Conservation (phyloP, 2,888 invertebrate genomes). For the Cynaeus angustus region DNA sequence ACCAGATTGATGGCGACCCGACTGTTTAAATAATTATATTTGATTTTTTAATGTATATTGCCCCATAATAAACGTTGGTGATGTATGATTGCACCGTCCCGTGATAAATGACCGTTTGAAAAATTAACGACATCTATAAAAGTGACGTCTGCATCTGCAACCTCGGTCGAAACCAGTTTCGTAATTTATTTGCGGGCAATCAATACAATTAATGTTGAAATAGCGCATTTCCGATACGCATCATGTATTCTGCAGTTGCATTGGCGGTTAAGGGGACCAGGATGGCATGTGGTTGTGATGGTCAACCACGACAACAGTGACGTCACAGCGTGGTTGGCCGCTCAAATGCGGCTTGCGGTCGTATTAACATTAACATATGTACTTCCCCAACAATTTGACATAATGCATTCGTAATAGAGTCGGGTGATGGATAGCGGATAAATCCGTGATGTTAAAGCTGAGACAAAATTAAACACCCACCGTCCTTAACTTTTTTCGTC, state of each 20-base stretch:
- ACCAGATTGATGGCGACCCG: neutral
- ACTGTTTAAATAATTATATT: neutral
- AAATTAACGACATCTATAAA: constrained; percentile 23
- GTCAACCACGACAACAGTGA: constrained; percentile 64
- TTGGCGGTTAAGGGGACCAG: constrained; percentile 54
- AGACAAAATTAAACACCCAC: no score
- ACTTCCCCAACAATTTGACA: constrained; percentile 63
- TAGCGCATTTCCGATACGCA: constrained; percentile 55
- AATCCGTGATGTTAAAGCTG: neutral
- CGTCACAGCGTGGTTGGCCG: constrained; percentile 65
- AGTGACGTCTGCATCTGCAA: constrained; percentile 26
- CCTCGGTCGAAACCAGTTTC: constrained; percentile 14
- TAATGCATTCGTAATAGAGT: constrained; percentile 61
- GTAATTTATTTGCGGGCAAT: constrained; percentile 52
- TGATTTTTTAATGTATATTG: neutral
- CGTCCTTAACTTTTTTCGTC: no score
- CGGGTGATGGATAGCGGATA: neutral
- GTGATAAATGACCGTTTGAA: constrained; percentile 11
- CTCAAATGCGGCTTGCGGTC: constrained; percentile 63
- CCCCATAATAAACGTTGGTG: neutral
- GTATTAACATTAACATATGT: constrained; percentile 67
- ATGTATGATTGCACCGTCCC: neutral
- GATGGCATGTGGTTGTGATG: constrained; percentile 61
- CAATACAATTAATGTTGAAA: constrained; percentile 53
- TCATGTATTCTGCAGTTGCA: constrained; percentile 51